A percentile compares a stretch with the other conserved stretches of the same genome.
phyloP scores from a whole-genome alignment of 2,888 invertebrate genomes.

The Dione vanillae region DNA sequence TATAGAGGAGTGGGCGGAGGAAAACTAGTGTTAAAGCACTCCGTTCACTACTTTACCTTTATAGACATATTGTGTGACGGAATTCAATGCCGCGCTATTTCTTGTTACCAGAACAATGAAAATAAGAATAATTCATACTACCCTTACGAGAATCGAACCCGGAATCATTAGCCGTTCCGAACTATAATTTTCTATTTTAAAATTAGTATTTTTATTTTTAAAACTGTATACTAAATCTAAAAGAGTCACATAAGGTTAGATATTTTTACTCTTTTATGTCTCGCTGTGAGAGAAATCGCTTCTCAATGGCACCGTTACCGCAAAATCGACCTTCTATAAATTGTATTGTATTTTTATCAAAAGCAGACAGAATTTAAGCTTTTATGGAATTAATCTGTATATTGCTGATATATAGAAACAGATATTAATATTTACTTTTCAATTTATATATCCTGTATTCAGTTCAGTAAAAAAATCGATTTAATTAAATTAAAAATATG shows the following conservation, averaged over 20 bases:
- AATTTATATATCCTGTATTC: neutral
- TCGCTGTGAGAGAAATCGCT: neutral
- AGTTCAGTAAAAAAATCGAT: neutral
- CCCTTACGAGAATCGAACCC: too few species aligned
- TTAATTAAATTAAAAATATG: too few species aligned
- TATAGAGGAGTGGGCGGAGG: too few species aligned
- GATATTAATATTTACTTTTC: neutral
- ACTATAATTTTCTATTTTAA: too few species aligned
- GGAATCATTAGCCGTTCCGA: too few species aligned
- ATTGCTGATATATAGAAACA: neutral
- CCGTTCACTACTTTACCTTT: too few species aligned
- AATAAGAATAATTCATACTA: too few species aligned
- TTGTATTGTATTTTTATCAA: neutral
- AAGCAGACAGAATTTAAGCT: neutral
- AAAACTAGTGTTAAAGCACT: too few species aligned
- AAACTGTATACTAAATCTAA: neutral
- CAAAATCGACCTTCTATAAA: neutral
- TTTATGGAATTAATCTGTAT: neutral
- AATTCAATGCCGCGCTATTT: too few species aligned
- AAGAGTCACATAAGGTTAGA: neutral
- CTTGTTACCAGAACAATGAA: too few species aligned
- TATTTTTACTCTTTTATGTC: neutral
- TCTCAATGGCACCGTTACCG: neutral
- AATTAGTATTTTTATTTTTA: too few species aligned
- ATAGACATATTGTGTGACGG: too few species aligned